Conservation (phyloP, 2,888 invertebrate genomes). For the Clostera curtula region DNA sequence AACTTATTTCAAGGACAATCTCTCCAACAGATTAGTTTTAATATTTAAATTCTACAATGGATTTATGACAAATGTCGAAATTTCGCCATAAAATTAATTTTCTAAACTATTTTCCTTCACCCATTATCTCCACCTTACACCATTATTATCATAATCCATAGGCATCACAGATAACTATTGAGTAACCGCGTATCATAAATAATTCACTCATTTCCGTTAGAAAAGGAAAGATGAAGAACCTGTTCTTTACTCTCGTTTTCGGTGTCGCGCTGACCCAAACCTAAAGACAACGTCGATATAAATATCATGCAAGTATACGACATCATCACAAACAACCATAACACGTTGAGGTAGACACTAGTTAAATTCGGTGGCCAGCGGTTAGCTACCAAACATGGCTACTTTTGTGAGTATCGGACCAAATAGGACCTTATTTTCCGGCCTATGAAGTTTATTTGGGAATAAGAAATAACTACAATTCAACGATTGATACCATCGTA, state of each 20-base stretch:
- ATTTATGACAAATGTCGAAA: too few relatives aligned
- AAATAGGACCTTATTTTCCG: constrained; percentile 5
- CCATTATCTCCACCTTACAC: neutral
- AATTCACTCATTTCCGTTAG: constrained; percentile 58
- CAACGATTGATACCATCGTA: too few relatives aligned
- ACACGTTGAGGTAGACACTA: constrained; percentile 57
- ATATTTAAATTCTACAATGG: too few relatives aligned
- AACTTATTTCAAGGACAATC: too few relatives aligned
- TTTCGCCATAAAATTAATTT: too few relatives aligned
- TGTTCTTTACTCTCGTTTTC: constrained; percentile 49
- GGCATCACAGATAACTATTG: constrained; percentile 35
- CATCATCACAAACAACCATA: constrained; percentile 54
- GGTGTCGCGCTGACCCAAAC: constrained; percentile 34
- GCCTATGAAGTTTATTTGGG: too few relatives aligned
- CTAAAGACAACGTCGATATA: constrained; percentile 51
- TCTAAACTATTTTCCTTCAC: neutral
- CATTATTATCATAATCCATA: constrained; percentile 29
- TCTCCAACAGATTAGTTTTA: too few relatives aligned
- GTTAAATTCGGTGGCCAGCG: constrained; percentile 58
- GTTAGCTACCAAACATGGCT: constrained; percentile 70
- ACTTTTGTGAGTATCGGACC: constrained; percentile 54
- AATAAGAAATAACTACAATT: too few relatives aligned
- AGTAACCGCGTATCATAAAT: constrained; percentile 52
- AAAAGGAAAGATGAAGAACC: constrained; percentile 55
- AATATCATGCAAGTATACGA: constrained; percentile 53